Base-by-base conservation (phyloP, 2,797 vertebrate genomes). In the Sebastes steindachneri region DNA sequence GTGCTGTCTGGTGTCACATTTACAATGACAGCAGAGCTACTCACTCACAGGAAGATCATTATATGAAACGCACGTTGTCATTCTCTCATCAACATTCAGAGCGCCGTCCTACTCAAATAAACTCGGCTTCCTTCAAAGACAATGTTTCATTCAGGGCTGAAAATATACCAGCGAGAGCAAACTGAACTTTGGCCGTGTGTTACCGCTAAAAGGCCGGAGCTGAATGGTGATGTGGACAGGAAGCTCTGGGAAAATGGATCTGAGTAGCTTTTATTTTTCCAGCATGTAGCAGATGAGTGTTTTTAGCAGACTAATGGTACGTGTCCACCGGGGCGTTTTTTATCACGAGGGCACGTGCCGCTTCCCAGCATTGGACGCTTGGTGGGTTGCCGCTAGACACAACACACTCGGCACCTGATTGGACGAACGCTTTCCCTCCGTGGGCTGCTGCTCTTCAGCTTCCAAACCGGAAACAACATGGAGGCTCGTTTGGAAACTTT, bases 1-100 rank as follows among this genome's bases (percentile, higher is more conserved):
- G 77, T 79, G 19, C 57, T 75, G 54, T 82, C 74, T 28, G 48
- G 54, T 73, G 57, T 81, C 71, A 75, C 83, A 33, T 68, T 68
- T 58, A 58, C 65, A 65, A 17, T 74, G 54, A 66, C 2, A 29
- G n/a, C 64, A 51, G 68, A 68, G 28, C 53, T 68, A 62, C 68
- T 74, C 28, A 59, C 58, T 41, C 54, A 15, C 9, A 19, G 29
- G 54, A 73, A 29, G 19, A 68, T 67, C 17, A 68, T 57, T 21
- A 66, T 48, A 66, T 57, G 19, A 65, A 66, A 77, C 60, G 10
- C 3, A 59, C 71, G 17, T 17, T 55, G 62, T 65, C 28, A 26
- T 33, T 45, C 15, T 70, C 28, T 69, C 9, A 37, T 73, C n/a
- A 71, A 33, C 10, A 25, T 25, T 53, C 14, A 37, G 15, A 31